phyloP scores from a whole-genome alignment of 2,113 vertebrate species.

The Drymodes brunneopygia region DNA sequence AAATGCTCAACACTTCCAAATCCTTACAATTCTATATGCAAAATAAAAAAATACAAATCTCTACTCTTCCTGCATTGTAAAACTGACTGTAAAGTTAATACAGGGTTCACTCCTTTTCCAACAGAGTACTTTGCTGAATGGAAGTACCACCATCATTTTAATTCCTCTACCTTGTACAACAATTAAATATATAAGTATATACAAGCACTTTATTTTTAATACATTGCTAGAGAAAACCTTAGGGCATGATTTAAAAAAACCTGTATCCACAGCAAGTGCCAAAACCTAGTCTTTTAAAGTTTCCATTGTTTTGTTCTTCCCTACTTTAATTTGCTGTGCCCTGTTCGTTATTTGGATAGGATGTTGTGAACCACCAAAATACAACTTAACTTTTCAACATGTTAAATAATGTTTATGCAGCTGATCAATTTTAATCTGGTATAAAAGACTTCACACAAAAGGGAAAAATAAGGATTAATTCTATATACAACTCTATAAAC shows the following conservation, averaged over 20 bases:
- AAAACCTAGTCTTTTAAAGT: neutral
- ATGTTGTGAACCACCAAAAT: constrained; percentile 81
- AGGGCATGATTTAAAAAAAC: constrained; percentile 82
- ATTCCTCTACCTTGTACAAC: constrained; percentile 75
- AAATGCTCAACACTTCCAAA: constrained; percentile 74
- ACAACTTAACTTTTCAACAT: constrained; percentile 81
- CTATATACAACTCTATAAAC: constrained; percentile 84
- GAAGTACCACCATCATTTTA: constrained; percentile 72
- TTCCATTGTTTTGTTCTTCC: constrained; percentile 37
- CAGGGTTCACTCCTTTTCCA: constrained; percentile 48
- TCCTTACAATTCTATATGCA: constrained; percentile 73
- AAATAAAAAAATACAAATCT: constrained; percentile 76
- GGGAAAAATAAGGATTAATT: constrained; percentile 74
- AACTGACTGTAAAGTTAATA: constrained; percentile 70
- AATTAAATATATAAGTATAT: constrained; percentile 80
- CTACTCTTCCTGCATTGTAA: constrained; percentile 60
- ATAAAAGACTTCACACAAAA: constrained; percentile 76
- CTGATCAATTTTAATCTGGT: constrained; percentile 73
- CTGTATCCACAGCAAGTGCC: constrained; percentile 72
- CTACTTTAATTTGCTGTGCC: constrained; percentile 42
- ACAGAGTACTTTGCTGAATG: constrained; percentile 42
- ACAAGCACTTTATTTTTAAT: constrained; percentile 81
- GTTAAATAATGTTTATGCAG: constrained; percentile 78
- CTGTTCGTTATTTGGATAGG: constrained; percentile 63
- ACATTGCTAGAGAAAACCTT: constrained; percentile 73